A percentile compares a stretch with the other conserved stretches of the same genome.
Conservation (phyloP, 2,797 vertebrate species). For the Danio albolineatus region DNA sequence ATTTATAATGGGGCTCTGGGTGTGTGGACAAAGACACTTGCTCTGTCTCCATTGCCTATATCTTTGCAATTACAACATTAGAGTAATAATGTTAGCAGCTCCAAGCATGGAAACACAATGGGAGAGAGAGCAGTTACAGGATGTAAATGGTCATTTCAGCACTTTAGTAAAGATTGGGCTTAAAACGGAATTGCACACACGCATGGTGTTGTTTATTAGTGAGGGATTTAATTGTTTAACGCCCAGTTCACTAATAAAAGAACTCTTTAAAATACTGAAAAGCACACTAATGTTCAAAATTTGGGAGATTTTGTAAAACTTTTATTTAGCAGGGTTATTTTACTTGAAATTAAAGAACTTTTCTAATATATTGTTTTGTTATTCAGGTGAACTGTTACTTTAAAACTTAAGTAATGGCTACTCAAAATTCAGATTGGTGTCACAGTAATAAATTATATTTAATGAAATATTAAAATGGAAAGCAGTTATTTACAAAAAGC, state of each 20-base stretch:
- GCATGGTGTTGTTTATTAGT: background rate
- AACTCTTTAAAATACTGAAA: background rate
- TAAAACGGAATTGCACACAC: background rate
- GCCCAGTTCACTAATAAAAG: background rate
- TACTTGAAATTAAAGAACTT: background rate
- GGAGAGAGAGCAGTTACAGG: constrained; percentile 3
- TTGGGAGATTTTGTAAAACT: background rate
- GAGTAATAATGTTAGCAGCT: constrained; percentile 22
- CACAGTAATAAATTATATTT: background rate
- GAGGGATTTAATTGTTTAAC: background rate
- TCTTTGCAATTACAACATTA: constrained; percentile 31
- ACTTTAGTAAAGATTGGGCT: background rate
- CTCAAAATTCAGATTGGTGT: background rate
- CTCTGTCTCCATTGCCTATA: constrained; percentile 2
- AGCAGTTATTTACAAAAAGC: background rate
- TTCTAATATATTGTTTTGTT: too few species aligned
- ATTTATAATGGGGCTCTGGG: constrained; percentile 19
- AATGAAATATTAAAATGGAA: background rate
- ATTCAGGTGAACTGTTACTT: too few species aligned
- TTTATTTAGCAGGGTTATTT: background rate
- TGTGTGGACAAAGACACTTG: constrained; percentile 31
- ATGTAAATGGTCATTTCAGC: background rate
- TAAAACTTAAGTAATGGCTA: background rate
- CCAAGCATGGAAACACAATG: background rate
- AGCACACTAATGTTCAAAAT: background rate